Base-by-base conservation (phyloP, 2,797 vertebrate genomes). In the Buphagus erythrorhynchus region DNA sequence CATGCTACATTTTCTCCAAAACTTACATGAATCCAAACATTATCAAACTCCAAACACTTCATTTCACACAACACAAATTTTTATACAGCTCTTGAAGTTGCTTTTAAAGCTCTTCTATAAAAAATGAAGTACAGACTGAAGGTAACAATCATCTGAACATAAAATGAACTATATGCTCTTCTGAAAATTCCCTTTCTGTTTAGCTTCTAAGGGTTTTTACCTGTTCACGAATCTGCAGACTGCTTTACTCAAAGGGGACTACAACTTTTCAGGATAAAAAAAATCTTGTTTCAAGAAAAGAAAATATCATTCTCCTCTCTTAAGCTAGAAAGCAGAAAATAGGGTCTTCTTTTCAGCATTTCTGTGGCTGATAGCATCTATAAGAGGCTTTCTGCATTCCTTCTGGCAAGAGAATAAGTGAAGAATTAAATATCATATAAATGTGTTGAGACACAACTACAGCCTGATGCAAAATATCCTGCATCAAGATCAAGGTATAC, bases 51-150 rank as follows among this genome's bases (percentile, higher is more conserved):
- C 49, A 68, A 92, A 49, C 11, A 7, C 29, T 93, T 93, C 31
- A 75, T 96, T 95, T 88, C 79, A 67, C 72, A 83, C 54, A 66
- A 83, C 15, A 49, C 46, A 66, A 38, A 45, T 45, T 92, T 92
- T 83, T 73, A 62, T 61, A 73, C 13, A 68, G 42, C 38, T 38
- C 54, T 58, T 49, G 59, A 82, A 82, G 63, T 3, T 48, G 22
- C 63, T 79, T 75, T 55, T 63, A 63, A 42, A 82, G 36, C 22
- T 66, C 13, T 83, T 72, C 68, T 49, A 42, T 66, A 76, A 90
- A 94, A 94, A 94, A 76, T 38, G 8, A 72, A 69, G 35, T 29
- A 58, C 35, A 35, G 73, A 21, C 13, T 51, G 35, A 65, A 86
- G 21, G 36, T 42, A 92, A 63, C 46, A 63, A 83, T 38, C 14